Evolutionary conservation across 2,888 invertebrate species (phyloP).

Genomic region (Lagria hirta): DNA sequence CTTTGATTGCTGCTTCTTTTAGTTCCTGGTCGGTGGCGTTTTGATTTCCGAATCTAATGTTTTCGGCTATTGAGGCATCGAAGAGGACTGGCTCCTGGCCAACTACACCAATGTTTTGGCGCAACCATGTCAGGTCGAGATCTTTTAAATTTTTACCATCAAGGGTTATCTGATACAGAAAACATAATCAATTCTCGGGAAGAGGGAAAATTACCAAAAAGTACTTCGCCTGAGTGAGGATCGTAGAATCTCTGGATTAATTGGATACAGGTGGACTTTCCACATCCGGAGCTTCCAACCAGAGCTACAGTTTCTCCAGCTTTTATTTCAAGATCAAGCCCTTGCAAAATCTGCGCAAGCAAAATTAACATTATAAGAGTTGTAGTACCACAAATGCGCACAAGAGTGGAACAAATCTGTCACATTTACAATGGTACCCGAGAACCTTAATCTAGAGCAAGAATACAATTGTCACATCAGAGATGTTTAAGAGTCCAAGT

Average conservation of each 20-base stretch:
- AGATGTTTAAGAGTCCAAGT: too few relatives aligned
- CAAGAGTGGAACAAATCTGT: too few relatives aligned
- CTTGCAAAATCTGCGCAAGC: conserved; percentile 62
- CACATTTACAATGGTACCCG: too few relatives aligned
- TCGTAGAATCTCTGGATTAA: conserved; percentile 75
- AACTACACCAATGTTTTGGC: conserved; percentile 83
- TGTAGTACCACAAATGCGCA: too few relatives aligned
- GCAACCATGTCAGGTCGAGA: conserved; percentile 77
- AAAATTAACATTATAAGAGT: too few relatives aligned
- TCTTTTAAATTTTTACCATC: conserved; percentile 70
- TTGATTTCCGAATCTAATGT: conserved; percentile 74
- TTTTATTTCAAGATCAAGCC: conserved; percentile 65
- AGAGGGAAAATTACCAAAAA: too few relatives aligned
- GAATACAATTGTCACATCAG: too few relatives aligned
- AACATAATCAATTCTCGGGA: too few relatives aligned
- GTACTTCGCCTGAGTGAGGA: conserved; percentile 64
- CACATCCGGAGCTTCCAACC: conserved; percentile 73
- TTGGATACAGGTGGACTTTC: conserved; percentile 76
- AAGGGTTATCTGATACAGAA: conserved; percentile 65
- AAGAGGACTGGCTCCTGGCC: conserved; percentile 90
- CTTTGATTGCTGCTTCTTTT: conserved; percentile 67
- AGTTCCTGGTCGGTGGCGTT: conserved; percentile 67
- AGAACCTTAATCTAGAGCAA: too few relatives aligned
- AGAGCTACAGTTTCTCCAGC: conserved; percentile 75
- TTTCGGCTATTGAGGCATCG: conserved; percentile 79